Conservation (phyloP, 2,888 invertebrate genomes). For the Copidosoma aretas region DNA sequence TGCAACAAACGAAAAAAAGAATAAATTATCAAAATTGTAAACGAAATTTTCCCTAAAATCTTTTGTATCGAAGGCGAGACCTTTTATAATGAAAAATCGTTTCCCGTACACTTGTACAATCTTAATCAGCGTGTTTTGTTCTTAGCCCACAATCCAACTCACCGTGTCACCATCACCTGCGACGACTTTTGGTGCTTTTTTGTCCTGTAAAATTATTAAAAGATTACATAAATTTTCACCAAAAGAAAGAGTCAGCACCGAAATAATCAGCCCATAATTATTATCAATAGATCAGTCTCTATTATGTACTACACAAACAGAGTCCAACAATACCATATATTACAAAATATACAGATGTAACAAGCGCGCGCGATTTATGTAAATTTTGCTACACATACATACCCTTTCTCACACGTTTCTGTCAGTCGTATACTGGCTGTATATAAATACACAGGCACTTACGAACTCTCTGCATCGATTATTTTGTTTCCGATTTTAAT, state of each 20-base stretch:
- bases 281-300: conserved; percentile 35
- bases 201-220: background rate
- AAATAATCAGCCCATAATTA: conserved; percentile 38
- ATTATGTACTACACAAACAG: conserved; percentile 37
- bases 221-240: conserved; percentile 12
- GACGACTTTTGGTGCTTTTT: background rate
- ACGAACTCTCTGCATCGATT: background rate
- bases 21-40: conserved; percentile 2
- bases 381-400: conserved; percentile 2
- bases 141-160: background rate
- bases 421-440: no score
- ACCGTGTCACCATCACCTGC: background rate
- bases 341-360: background rate
- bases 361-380: conserved; percentile 37
- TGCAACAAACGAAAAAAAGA: background rate
- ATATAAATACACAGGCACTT: no score
- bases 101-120: background rate
- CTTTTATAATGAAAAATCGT: background rate
- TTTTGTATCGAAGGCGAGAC: background rate
- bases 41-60: background rate
- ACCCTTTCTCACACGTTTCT: background rate
- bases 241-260: conserved; percentile 34
- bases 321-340: conserved; percentile 26
- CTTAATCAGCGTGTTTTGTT: background rate
- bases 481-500: background rate